Evolutionary conservation across 23 tunicate genomes (phyloP), one percentile per base, ranked within the genome.

Genomic region (Styela clava): DNA sequence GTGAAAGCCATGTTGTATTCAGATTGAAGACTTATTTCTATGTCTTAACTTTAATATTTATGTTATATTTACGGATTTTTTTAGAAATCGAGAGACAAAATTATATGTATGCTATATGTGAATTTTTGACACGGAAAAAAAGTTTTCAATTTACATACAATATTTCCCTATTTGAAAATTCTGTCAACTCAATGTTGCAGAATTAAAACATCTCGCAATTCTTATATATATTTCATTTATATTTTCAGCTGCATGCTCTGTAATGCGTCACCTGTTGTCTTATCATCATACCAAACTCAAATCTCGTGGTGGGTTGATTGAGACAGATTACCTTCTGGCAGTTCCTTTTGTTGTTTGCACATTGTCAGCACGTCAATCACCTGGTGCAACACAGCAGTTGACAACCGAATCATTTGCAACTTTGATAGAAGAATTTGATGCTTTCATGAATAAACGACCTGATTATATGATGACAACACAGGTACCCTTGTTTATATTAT

Each of bases 191-290:
- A n/a, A n/a, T n/a, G n/a, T n/a, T n/a, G n/a, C n/a, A n/a, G n/a
- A n/a, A n/a, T n/a, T n/a, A n/a, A n/a, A n/a, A n/a, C n/a, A n/a
- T n/a, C n/a, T n/a, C n/a, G n/a, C n/a, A n/a, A n/a, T n/a, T n/a
- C n/a, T n/a, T n/a, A n/a, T n/a, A n/a, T n/a, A n/a, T n/a, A n/a
- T n/a, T n/a, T n/a, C n/a, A n/a, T 12, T 44, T 44, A 7, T 65
- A 24, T 33, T 52, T 76, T 52, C 81, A 76, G 85, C 83, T 62
- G 81, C 86, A 3, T 76, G 24, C 7, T 85, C 97, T 22, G 87
- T 83, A 3, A 68, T 91, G 85, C 83, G 89, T 1, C 97, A 91
- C 70, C 7, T 86, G 33, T 34, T 91, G 74, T 91, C 97, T 16
- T 91, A 91, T 69, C 74, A 82, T 61, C 90, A 91, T 44, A 73